Conservation (phyloP, 1,140 invertebrate genomes). For the Gryon sp. region DNA sequence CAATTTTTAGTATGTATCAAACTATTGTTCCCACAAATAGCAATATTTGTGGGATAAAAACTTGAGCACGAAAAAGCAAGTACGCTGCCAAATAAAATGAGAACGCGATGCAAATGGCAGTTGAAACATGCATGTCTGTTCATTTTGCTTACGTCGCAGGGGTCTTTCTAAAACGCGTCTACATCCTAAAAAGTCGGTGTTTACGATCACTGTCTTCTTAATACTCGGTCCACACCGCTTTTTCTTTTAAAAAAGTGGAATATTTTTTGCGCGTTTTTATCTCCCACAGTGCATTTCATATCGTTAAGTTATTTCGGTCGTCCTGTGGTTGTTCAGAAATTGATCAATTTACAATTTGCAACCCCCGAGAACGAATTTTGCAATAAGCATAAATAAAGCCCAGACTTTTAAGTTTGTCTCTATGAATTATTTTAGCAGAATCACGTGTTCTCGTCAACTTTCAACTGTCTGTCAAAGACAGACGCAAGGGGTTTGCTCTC, state of each 20-base stretch:
- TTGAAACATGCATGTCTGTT: constrained; percentile 65
- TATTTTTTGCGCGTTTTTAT: constrained; percentile 14
- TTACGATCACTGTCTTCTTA: constrained; percentile 55
- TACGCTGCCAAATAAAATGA: constrained; percentile 65
- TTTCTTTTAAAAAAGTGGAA: constrained; percentile 4
- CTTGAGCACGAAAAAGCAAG: constrained; percentile 24
- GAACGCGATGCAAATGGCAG: constrained; percentile 63
- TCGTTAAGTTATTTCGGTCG: neutral
- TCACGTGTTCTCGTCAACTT: constrained; percentile 45
- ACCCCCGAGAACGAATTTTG: neutral
- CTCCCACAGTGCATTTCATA: neutral
- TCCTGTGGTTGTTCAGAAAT: neutral
- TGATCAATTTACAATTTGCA: neutral
- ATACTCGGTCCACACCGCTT: neutral
- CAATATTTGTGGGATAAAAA: constrained; percentile 36
- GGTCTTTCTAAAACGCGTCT: constrained; percentile 47
- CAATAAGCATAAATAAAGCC: constrained; percentile 23
- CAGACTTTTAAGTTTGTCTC: constrained; percentile 18
- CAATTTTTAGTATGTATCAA: too few relatives aligned
- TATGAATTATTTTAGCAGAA: constrained; percentile 28
- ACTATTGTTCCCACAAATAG: constrained; percentile 21
- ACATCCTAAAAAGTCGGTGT: constrained; percentile 62
- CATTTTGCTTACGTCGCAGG: constrained; percentile 35
- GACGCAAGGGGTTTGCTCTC: constrained; percentile 25
- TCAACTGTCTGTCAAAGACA: constrained; percentile 58